phyloP scores from a whole-genome alignment of 2,888 invertebrate species.

The Diadegma fenestrale region DNA sequence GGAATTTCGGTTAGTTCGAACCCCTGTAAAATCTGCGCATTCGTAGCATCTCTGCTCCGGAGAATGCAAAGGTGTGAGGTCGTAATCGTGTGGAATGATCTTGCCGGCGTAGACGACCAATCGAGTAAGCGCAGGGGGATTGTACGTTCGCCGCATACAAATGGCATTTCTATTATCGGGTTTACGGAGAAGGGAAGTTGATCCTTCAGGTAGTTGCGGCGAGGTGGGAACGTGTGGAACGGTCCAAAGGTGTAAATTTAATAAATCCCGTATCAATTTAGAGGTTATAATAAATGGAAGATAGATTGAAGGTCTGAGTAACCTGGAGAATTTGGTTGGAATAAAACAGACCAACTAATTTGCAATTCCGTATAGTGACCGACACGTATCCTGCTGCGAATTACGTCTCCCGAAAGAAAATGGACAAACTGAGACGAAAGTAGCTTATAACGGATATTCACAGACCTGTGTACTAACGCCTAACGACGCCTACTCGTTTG shows the following conservation, averaged over 20 bases:
- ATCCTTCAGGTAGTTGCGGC: constrained; percentile 20
- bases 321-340: not conserved
- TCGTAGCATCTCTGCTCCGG: constrained; percentile 34
- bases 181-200: constrained; percentile 5
- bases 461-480: constrained; percentile 24
- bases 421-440: constrained; percentile 6
- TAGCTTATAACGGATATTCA: constrained; percentile 16
- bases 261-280: constrained; percentile 46
- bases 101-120: constrained; percentile 68
- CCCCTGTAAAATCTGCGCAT: constrained; percentile 24
- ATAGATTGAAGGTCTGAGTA: not conserved
- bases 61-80: constrained; percentile 48
- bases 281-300: not conserved
- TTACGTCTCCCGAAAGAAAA: constrained; percentile 7
- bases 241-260: constrained; percentile 67
- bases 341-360: not conserved
- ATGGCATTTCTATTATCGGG: constrained; percentile 70
- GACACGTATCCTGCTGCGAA: not conserved
- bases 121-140: constrained; percentile 29
- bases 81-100: constrained; percentile 69
- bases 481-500: constrained; percentile 6
- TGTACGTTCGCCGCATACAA: constrained; percentile 75
- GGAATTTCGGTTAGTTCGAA: constrained; percentile 44
- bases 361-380: constrained; percentile 14
- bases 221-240: constrained; percentile 45